Percentiles rank a stretch among this genome's conserved stretches.
Evolutionary conservation across 2,797 vertebrate species (phyloP).

Genomic region (Melanotaenia boesemani): DNA sequence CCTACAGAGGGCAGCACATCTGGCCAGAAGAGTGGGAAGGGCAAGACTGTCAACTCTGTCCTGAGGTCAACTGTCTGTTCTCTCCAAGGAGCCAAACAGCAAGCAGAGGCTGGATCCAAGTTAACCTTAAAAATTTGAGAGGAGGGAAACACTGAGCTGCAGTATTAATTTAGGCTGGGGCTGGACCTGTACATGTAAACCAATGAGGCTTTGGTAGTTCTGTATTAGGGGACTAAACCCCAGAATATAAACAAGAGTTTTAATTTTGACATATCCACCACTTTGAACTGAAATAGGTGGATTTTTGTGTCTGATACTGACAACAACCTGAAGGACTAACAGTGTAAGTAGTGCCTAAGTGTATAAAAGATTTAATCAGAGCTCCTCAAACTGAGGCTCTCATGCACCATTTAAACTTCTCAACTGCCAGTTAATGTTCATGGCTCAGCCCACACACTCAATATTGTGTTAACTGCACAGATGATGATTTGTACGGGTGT

Average conservation of each 20-base stretch:
- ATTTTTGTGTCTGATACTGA: neutral
- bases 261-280: too few species aligned
- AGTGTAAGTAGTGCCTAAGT: neutral
- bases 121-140: neutral
- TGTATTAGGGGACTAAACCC: neutral
- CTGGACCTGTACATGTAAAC: neutral
- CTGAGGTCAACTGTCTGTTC: neutral
- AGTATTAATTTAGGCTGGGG: too few species aligned
- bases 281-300: too few species aligned
- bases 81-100: neutral
- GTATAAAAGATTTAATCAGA: neutral
- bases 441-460: conserved; percentile 20
- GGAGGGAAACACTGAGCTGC: neutral
- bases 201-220: too few species aligned
- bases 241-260: neutral
- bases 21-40: neutral
- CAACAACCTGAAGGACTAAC: neutral
- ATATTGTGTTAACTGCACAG: conserved; percentile 22
- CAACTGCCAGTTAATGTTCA: conserved; percentile 10
- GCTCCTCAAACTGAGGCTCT: neutral
- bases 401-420: conserved; percentile 1
- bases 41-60: neutral
- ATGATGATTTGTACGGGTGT: conserved; percentile 23
- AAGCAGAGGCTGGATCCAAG: neutral
- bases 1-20: neutral